phyloP scores from a whole-genome alignment of 1,140 invertebrate genomes.

The Pygmarrhopalites habei region DNA sequence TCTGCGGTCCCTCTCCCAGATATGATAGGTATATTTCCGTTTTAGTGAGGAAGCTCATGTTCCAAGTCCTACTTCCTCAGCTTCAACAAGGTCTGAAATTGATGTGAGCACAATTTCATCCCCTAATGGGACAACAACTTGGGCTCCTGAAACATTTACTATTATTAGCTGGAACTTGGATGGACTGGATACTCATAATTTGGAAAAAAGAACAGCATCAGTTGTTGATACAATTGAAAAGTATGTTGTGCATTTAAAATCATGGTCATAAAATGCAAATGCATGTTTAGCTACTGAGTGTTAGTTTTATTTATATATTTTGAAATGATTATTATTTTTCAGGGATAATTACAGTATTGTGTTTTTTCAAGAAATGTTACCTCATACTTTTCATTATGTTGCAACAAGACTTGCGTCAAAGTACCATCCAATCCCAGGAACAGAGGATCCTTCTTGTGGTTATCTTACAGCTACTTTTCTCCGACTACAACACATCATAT shows the following conservation, averaged over 20 bases:
- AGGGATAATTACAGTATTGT: conserved; percentile 55
- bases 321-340: conserved; percentile 34
- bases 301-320: not conserved
- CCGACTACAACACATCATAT: conserved; percentile 44
- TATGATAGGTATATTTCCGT: no score
- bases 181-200: conserved; percentile 52
- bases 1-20: no score
- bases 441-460: conserved; percentile 36
- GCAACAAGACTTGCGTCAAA: conserved; percentile 41
- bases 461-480: conserved; percentile 53
- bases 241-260: conserved; percentile 41
- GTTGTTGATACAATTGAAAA: conserved; percentile 49
- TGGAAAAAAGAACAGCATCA: conserved; percentile 49
- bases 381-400: conserved; percentile 44
- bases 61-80: no score
- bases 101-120: no score
- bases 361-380: conserved; percentile 57
- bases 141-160: conserved; percentile 43
- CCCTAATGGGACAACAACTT: conserved; percentile 31
- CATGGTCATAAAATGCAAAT: not conserved
- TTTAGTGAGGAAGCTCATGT: no score
- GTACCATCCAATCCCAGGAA: conserved; percentile 45
- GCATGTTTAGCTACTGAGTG: not conserved
- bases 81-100: no score
- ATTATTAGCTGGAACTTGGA: conserved; percentile 58